These are phyloP conservation scores for Chionoecetes opilio DNA, from an alignment of 1,140 invertebrate species.

Conservation along the genomic window DNA sequence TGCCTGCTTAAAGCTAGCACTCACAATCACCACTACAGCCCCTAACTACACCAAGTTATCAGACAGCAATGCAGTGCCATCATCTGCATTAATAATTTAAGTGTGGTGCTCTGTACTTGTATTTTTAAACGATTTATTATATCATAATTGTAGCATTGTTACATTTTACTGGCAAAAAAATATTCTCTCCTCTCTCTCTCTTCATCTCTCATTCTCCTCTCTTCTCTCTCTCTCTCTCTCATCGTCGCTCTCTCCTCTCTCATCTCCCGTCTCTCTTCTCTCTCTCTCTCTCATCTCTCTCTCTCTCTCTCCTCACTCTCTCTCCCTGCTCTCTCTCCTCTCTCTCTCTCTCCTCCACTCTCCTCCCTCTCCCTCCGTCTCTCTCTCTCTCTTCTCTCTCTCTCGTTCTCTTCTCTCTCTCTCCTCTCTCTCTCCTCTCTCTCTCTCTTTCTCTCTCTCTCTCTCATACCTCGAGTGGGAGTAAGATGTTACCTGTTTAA, in stretches of 20 bases:
- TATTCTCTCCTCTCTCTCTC: conserved; percentile 46
- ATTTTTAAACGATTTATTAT: too few relatives aligned
- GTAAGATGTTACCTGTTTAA: not conserved
- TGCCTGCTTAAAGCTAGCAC: too few relatives aligned
- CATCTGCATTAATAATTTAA: not conserved
- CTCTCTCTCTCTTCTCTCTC: not conserved
- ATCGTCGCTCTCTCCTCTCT: not conserved
- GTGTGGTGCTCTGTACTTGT: too few relatives aligned
- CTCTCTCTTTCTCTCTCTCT: not conserved
- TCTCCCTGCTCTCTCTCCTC: not conserved
- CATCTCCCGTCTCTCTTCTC: too few relatives aligned
- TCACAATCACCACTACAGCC: too few relatives aligned
- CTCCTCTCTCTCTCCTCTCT: conserved; percentile 3
- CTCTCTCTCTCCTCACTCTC: conserved; percentile 48
- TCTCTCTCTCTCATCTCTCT: conserved; percentile 49
- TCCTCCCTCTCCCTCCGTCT: too few relatives aligned
- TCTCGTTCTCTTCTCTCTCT: conserved; percentile 42
- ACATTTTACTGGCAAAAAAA: too few relatives aligned
- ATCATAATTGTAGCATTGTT: too few relatives aligned
- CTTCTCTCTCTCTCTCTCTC: too few relatives aligned
- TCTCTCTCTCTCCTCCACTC: not conserved
- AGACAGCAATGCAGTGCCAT: too few relatives aligned
- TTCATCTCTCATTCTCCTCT: too few relatives aligned
- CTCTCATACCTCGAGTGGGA: not conserved
- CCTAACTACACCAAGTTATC: too few relatives aligned